Percentiles rank a stretch among this genome's conserved stretches.
phyloP scores from a whole-genome alignment of 2,113 vertebrate genomes.

The Vireo altiloquus region DNA sequence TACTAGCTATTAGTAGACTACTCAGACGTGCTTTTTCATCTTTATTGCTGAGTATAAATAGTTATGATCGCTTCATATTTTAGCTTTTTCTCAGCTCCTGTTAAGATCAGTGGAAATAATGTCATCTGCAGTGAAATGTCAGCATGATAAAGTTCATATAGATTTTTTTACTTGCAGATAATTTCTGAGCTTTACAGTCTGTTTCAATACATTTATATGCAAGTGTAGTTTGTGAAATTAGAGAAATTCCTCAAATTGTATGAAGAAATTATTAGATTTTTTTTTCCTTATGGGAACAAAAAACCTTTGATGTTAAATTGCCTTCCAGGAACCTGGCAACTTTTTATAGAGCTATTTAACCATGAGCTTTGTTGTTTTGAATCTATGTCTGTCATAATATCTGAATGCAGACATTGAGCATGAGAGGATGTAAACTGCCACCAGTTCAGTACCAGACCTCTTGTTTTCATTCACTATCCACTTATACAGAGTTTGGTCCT shows the following conservation, averaged over 20 bases:
- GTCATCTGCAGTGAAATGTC: background rate
- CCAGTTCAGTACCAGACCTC: background rate
- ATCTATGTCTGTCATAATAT: background rate
- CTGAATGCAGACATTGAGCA: background rate
- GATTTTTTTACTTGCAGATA: background rate
- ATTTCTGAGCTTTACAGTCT: background rate
- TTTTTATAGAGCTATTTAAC: background rate
- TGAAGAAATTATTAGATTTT: background rate
- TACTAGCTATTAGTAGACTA: background rate
- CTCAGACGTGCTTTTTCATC: background rate
- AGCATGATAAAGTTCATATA: background rate
- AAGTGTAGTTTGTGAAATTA: background rate
- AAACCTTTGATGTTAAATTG: background rate
- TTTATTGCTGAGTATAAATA: background rate
- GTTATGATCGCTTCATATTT: background rate
- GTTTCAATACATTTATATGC: background rate
- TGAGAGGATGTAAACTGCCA: background rate
- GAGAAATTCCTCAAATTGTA: background rate
- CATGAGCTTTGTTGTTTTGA: background rate
- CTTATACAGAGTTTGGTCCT: background rate
- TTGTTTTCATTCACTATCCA: background rate
- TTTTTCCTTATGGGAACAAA: background rate
- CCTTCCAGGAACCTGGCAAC: background rate
- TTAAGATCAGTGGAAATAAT: background rate
- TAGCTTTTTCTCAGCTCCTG: background rate